Conservation (phyloP, 2,797 vertebrate genomes). For the Lutjanus campechanus region DNA sequence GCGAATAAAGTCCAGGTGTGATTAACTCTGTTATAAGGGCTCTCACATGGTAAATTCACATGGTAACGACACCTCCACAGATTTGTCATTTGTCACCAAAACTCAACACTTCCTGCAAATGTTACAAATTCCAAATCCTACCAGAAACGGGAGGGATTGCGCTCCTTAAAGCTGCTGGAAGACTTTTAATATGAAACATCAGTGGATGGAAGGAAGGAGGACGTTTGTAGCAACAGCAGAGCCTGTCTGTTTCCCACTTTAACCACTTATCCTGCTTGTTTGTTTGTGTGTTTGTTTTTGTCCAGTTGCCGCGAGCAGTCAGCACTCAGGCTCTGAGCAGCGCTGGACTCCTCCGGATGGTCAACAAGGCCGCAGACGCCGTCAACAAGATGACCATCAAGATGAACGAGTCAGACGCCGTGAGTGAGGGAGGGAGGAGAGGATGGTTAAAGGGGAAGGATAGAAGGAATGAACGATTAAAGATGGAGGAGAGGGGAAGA, state of each 20-base stretch:
- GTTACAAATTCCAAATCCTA: neutral
- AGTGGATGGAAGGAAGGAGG: neutral
- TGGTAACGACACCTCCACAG: neutral
- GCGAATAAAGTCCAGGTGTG: neutral
- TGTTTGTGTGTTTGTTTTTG: slow-evolving; percentile 56
- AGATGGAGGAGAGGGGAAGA: neutral
- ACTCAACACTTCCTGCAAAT: neutral
- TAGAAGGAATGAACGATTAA: neutral
- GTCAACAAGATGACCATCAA: slow-evolving; percentile 99
- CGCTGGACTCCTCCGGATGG: slow-evolving; percentile 98
- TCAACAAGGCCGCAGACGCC: slow-evolving; percentile 98
- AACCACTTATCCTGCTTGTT: neutral
- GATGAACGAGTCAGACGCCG: slow-evolving; percentile 99
- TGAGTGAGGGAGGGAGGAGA: slow-evolving; percentile 80
- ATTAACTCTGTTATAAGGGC: neutral
- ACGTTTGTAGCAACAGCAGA: neutral
- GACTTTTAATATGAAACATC: neutral
- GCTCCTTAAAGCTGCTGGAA: neutral
- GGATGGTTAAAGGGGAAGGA: neutral
- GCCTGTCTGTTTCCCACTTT: too few species aligned
- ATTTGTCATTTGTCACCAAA: neutral
- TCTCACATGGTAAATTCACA: neutral
- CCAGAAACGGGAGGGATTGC: neutral
- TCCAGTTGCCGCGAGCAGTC: slow-evolving; percentile 96
- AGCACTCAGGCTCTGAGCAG: slow-evolving; percentile 98